Conservation (phyloP, 2,888 invertebrate genomes). For the Drosophila formosana region DNA sequence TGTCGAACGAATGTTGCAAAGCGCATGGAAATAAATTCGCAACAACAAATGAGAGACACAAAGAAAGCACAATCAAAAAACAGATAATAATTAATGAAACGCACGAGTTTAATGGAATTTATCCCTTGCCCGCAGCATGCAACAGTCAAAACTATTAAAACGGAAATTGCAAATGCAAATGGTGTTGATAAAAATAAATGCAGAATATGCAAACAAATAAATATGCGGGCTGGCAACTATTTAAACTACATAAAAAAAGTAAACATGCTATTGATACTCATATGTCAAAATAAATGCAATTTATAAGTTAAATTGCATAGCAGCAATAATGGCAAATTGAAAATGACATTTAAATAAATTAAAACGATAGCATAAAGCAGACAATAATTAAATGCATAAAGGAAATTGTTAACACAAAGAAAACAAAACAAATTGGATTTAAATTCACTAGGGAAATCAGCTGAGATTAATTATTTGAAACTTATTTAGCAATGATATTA, state of each 20-base stretch:
- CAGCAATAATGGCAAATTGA: background rate
- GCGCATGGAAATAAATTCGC: constrained; percentile 19
- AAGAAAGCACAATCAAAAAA: constrained; percentile 7
- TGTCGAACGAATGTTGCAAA: constrained; percentile 13
- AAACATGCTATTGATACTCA: background rate
- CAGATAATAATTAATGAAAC: constrained; percentile 15
- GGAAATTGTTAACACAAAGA: background rate
- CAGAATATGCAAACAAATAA: background rate
- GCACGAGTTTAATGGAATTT: constrained; percentile 4
- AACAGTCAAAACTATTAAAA: constrained; percentile 4
- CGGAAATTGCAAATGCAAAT: background rate
- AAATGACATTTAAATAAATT: background rate
- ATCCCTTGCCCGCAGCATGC: constrained; percentile 1
- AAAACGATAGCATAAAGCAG: background rate
- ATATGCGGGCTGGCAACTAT: background rate
- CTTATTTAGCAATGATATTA: no score
- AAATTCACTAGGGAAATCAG: no score
- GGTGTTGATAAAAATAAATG: constrained; percentile 7
- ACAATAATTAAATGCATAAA: background rate
- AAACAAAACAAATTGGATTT: no score
- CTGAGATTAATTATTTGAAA: no score
- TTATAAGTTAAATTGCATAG: background rate
- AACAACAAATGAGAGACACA: background rate
- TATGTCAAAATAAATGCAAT: background rate
- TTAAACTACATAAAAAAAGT: background rate